Evolutionary conservation across 1,140 invertebrate species (phyloP).

Genomic region (Drosophila willistoni): DNA sequence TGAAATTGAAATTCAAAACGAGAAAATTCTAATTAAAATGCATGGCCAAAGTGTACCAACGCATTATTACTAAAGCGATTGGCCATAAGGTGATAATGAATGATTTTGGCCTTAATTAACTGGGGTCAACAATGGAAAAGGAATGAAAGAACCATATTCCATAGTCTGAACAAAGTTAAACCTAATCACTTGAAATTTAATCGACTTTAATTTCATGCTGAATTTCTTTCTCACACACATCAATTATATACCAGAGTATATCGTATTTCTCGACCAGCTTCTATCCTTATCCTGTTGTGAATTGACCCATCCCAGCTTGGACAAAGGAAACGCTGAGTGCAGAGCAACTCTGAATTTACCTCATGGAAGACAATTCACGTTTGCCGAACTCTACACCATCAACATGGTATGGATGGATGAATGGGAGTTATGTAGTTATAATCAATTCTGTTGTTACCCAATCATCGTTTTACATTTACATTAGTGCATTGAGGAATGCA

Average conservation of each 20-base stretch:
- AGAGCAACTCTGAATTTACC: conserved; percentile 41
- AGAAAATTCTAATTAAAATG: background rate
- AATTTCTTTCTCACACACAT: no score
- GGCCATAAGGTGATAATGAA: background rate
- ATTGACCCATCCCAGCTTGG: conserved; percentile 55
- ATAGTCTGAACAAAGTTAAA: no score
- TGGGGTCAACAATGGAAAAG: no score
- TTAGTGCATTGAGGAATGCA: conserved; percentile 70
- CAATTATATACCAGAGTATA: no score
- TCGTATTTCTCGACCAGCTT: conserved; percentile 24
- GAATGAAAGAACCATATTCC: no score
- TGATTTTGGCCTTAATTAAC: background rate
- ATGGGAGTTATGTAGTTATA: background rate
- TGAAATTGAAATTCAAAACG: background rate
- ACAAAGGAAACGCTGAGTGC: conserved; percentile 50
- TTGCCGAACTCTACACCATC: conserved; percentile 56
- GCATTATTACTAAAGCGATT: no score
- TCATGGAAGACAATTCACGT: conserved; percentile 34
- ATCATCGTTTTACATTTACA: background rate
- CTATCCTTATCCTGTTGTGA: conserved; percentile 53
- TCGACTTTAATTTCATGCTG: no score
- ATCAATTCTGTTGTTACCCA: background rate
- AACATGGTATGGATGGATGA: conserved; percentile 51
- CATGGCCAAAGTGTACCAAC: background rate
- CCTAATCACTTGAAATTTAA: no score